Evolutionary conservation across 2,797 vertebrate species (phyloP).

Genomic region (Eulemur rubriventer): DNA sequence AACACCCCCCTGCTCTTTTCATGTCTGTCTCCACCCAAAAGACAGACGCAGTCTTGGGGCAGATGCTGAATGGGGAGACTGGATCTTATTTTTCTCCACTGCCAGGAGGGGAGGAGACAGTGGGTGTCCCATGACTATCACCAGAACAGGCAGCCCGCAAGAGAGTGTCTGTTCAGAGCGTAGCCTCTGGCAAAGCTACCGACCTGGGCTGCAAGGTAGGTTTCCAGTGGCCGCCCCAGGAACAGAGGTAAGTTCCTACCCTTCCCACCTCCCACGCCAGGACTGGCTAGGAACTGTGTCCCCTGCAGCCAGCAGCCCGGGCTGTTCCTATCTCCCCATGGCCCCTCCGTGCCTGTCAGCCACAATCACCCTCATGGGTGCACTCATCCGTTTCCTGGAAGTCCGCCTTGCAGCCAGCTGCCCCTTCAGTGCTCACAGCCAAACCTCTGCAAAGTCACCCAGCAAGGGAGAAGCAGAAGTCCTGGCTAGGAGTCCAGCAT

Average conservation of each 20-base stretch:
- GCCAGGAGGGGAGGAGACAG: no score
- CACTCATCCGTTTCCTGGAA: conserved; percentile 60
- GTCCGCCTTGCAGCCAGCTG: conserved; percentile 41
- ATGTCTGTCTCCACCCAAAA: not conserved
- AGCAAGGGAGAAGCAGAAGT: conserved; percentile 55
- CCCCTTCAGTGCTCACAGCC: conserved; percentile 3
- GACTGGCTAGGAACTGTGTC: not conserved
- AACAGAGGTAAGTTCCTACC: not conserved
- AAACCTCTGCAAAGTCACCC: conserved; percentile 41
- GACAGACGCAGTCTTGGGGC: not conserved
- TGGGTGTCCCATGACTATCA: not conserved
- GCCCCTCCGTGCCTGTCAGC: conserved; percentile 43
- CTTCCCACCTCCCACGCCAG: not conserved
- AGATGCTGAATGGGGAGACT: not conserved
- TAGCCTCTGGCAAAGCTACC: not conserved
- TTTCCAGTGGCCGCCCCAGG: not conserved
- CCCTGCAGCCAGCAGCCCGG: not conserved
- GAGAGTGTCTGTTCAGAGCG: not conserved
- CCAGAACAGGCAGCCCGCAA: not conserved
- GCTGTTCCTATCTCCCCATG: not conserved
- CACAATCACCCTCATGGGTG: conserved; percentile 7
- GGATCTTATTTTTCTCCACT: not conserved
- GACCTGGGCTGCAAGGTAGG: not conserved
- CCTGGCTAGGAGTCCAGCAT: conserved; percentile 36
- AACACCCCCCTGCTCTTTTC: not conserved